Evolutionary conservation across 2,113 vertebrate genomes (phyloP).

Genomic region (Nothocercus julius): DNA sequence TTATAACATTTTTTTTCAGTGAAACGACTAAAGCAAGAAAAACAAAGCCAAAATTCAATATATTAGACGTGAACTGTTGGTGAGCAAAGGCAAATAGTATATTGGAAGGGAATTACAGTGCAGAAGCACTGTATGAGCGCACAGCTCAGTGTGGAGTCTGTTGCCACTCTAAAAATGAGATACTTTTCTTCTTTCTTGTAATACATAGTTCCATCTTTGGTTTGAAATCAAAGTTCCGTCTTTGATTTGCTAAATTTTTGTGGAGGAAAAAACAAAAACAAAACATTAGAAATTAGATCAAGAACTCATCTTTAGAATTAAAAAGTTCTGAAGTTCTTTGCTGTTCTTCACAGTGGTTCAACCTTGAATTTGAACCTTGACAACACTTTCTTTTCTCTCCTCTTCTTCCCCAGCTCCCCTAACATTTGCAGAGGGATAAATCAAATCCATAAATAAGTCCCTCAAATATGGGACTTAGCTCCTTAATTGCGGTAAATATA

Average conservation of each 20-base stretch:
- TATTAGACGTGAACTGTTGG: not conserved
- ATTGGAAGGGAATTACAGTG: not conserved
- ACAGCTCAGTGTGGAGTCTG: not conserved
- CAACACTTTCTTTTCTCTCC: not conserved
- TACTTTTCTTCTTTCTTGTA: not conserved
- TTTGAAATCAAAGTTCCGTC: too few relatives aligned
- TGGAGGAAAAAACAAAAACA: not conserved
- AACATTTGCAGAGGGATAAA: not conserved
- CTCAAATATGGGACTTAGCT: not conserved
- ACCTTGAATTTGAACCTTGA: not conserved
- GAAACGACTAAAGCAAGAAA: not conserved
- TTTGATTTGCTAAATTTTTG: not conserved
- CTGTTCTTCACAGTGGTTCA: not conserved
- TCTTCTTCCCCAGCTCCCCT: not conserved
- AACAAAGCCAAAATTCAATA: not conserved
- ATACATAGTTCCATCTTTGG: not conserved
- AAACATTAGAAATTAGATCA: not conserved
- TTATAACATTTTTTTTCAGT: not conserved
- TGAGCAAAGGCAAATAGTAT: not conserved
- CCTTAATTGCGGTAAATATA: not conserved
- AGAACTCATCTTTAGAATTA: not conserved
- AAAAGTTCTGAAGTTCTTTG: not conserved
- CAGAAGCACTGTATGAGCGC: not conserved
- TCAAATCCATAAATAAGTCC: not conserved
- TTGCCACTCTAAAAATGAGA: not conserved